A percentile compares a stretch with the other conserved stretches of the same genome.
phyloP scores from a whole-genome alignment of 2,113 vertebrate species.

The Corvus hawaiiensis region DNA sequence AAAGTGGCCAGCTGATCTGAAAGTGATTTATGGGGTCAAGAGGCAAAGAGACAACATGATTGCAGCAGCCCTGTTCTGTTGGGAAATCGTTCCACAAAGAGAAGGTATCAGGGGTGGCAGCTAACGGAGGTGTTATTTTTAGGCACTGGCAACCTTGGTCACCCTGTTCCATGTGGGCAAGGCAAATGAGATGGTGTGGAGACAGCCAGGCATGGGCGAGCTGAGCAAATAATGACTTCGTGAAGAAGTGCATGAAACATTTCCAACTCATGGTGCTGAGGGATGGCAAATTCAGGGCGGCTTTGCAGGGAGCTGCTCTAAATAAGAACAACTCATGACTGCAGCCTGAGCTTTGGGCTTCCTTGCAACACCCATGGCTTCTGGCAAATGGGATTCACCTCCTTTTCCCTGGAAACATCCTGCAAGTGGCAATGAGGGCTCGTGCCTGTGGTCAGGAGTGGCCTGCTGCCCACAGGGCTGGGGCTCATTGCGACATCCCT shows the following conservation, averaged over 20 bases:
- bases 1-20: background rate
- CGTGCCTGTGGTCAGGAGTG: background rate
- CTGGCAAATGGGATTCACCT: accelerated
- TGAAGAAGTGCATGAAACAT: background rate
- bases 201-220: background rate
- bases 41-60: background rate
- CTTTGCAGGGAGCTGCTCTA: background rate
- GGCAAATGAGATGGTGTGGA: background rate
- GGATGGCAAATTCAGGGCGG: background rate
- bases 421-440: background rate
- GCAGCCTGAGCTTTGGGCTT: background rate
- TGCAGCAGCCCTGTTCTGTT: background rate
- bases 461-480: background rate
- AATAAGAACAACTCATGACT: background rate
- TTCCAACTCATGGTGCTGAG: background rate
- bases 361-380: background rate
- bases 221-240: background rate
- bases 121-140: background rate
- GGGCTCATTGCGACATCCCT: background rate
- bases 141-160: background rate
- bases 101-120: background rate
- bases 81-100: background rate
- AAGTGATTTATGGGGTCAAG: background rate
- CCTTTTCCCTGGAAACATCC: background rate
- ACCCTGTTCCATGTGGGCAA: background rate